Base-by-base conservation (phyloP, 2,113 vertebrate species). In the Tragelaphus imberbis region DNA sequence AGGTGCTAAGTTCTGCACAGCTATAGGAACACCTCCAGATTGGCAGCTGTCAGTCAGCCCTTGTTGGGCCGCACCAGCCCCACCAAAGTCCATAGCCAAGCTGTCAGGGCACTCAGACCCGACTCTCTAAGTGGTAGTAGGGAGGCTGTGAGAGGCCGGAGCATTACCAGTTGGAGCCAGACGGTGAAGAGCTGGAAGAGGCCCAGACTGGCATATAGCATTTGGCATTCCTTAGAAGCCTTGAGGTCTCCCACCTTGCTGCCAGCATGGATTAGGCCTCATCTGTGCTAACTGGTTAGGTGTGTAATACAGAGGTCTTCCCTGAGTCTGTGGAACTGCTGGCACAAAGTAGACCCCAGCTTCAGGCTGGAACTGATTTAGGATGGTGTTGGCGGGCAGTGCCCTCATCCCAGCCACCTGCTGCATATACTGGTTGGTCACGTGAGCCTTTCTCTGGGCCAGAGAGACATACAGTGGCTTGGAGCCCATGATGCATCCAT, bases 61-160 rank as follows among this genome's bases (percentile, higher is more conserved):
- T 96, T 96, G 96, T 97, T 98, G 97, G 97, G 95, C 88, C 79
- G 97, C 95, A 90, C 95, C 97, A 98, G 95, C 95, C 97, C 97
- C 96, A 98, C 97, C 94, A 97, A 98, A 98, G 98, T 98, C 97
- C 97, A 98, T 97, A 98, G 98, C 97, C 98, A 98, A 98, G 97
- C 96, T 89, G 97, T 98, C 97, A 95, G 97, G 96, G 98, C 96
- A 98, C 97, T 98, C 98, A 98, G 98, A 98, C 98, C 97, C 95
- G 0, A 63, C 61, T 63, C 61, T 63, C 61, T 63, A 13, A 63
- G 28, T 7, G 61, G 28, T 30, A 15, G 61, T 30, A 63, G 28
- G 28, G 61, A 30, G 13, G 61, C 61, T 2, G 0, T 2, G 6
- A 63, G 61, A 63, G 28, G 61, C 28, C 3, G 28, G 28, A 63